Evolutionary conservation across 2,797 vertebrate genomes (phyloP).

Genomic region (Anguilla megastoma): DNA sequence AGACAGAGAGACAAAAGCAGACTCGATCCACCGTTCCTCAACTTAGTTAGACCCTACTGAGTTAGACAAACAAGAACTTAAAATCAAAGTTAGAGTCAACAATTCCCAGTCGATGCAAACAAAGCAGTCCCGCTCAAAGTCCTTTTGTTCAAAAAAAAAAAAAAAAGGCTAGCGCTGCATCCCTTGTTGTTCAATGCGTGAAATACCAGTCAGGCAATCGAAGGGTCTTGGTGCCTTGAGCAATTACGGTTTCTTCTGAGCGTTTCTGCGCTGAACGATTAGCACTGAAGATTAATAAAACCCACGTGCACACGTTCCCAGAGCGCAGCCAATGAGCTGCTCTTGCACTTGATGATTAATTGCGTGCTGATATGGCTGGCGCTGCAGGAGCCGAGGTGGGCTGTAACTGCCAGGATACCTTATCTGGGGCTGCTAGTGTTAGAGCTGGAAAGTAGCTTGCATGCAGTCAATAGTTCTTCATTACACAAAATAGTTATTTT

Average conservation of each 20-base stretch:
- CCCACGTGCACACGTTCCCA: neutral
- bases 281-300: neutral
- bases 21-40: neutral
- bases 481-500: neutral
- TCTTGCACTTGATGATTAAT: conserved; percentile 2
- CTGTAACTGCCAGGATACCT: neutral
- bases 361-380: conserved; percentile 1
- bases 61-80: neutral
- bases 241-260: neutral
- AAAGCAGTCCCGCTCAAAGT: neutral
- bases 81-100: neutral
- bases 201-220: neutral
- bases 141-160: neutral
- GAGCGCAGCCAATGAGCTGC: neutral
- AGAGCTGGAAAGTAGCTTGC: neutral
- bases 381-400: neutral
- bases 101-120: neutral
- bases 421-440: conserved; percentile 1
- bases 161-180: neutral
- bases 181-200: neutral
- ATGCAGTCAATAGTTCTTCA: neutral
- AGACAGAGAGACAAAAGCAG: neutral
- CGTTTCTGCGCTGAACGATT: neutral
- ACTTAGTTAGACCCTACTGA: neutral
- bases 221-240: neutral